Conservation (phyloP, 2,888 invertebrate species). For the Polyploca ridens region DNA sequence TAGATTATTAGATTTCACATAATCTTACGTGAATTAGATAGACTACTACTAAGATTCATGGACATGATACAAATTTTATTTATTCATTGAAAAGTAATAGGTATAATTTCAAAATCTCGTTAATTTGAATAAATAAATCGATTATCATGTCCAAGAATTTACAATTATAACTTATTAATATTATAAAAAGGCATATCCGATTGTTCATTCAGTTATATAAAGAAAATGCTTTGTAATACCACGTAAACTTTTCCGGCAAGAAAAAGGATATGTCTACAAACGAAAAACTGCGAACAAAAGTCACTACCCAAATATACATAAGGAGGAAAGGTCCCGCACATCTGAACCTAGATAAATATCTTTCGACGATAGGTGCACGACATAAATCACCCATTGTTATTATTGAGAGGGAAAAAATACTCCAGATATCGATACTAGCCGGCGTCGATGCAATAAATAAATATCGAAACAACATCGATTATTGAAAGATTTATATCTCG, state of each 20-base stretch:
- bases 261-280: not conserved
- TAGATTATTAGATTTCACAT: too few relatives aligned
- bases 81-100: not conserved
- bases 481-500: slow-evolving; percentile 80
- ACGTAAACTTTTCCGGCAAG: not conserved
- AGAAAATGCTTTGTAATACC: too few relatives aligned
- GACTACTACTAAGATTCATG: not conserved
- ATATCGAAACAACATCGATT: slow-evolving; percentile 74
- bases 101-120: not conserved
- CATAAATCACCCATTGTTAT: slow-evolving; percentile 79
- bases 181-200: not conserved
- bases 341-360: slow-evolving; percentile 7
- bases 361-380: slow-evolving; percentile 25
- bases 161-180: not conserved
- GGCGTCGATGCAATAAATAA: slow-evolving; percentile 73
- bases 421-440: slow-evolving; percentile 61
- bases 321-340: slow-evolving; percentile 2
- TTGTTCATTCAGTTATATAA: too few relatives aligned
- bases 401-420: slow-evolving; percentile 59
- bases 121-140: too few relatives aligned
- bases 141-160: not conserved
- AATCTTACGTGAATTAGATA: not conserved
- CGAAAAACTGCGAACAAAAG: not conserved
- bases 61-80: not conserved
- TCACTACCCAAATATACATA: not conserved